Percentiles rank a stretch among this genome's conserved stretches.
Conservation (phyloP, 2,797 vertebrate species). For the Eleutherodactylus coqui region DNA sequence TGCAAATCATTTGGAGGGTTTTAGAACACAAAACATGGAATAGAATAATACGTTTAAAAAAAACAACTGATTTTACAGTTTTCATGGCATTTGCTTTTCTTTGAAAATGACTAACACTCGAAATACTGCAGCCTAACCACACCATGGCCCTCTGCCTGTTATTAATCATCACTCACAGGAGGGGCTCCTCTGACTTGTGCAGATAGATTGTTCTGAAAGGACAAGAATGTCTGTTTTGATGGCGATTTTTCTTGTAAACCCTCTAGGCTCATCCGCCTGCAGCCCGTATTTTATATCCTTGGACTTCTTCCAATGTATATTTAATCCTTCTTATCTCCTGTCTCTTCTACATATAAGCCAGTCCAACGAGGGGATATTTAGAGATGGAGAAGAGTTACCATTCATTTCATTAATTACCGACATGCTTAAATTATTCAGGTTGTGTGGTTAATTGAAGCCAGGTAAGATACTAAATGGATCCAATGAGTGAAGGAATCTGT, state of each 20-base stretch:
- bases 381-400: conserved; percentile 1
- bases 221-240: conserved; percentile 69
- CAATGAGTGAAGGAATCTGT: conserved; percentile 17
- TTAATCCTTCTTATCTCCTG: background rate
- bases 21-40: conserved; percentile 76
- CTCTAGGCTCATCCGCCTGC: background rate
- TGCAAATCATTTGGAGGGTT: conserved; percentile 62
- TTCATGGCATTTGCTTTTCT: conserved; percentile 74
- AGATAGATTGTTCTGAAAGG: conserved; percentile 69
- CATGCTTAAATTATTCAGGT: conserved; percentile 14
- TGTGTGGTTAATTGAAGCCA: conserved; percentile 19
- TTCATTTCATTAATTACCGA: background rate
- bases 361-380: conserved; percentile 15
- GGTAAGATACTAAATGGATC: conserved; percentile 24
- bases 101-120: conserved; percentile 75
- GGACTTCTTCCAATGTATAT: conserved; percentile 13
- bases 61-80: conserved; percentile 76
- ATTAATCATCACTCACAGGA: conserved; percentile 76
- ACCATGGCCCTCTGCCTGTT: conserved; percentile 74
- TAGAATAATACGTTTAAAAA: conserved; percentile 75
- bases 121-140: conserved; percentile 74
- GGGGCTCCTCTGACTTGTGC: conserved; percentile 73
- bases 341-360: background rate
- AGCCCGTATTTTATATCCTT: conserved; percentile 1
- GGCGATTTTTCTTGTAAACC: conserved; percentile 4